Evolutionary conservation across 2,797 vertebrate genomes (phyloP).

Genomic region (Gouania willdenowi): DNA sequence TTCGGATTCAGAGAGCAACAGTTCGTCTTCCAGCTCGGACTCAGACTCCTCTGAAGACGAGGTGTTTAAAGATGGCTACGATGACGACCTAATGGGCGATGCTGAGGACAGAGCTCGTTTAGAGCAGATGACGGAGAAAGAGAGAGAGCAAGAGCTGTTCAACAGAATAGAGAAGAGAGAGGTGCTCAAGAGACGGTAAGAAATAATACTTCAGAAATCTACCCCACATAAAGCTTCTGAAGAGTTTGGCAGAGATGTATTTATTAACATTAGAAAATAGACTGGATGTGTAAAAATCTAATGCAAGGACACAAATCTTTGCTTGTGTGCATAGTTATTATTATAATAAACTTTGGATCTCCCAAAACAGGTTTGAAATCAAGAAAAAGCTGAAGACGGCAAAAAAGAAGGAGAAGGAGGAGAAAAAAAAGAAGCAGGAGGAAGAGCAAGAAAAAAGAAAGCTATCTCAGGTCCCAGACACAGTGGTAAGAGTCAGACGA

Average conservation of each 20-base stretch:
- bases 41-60: constrained; percentile 96
- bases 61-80: constrained; percentile 94
- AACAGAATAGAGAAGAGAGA: constrained; percentile 98
- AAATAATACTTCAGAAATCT: no score
- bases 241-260: no score
- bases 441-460: constrained; percentile 98
- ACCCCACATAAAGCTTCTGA: no score
- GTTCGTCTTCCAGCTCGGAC: constrained; percentile 94
- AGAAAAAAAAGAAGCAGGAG: constrained; percentile 98
- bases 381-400: constrained; percentile 98
- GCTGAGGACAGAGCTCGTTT: constrained; percentile 93
- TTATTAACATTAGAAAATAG: no score
- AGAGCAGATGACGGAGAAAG: constrained; percentile 99
- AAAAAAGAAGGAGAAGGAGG: constrained; percentile 98
- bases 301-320: no score
- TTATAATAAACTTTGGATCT: no score
- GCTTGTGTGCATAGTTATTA: no score
- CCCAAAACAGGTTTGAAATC: constrained; percentile 88
- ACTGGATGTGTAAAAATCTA: no score
- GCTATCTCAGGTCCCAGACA: constrained; percentile 91
- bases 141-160: constrained; percentile 95
- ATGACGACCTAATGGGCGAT: constrained; percentile 97
- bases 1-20: constrained; percentile 96
- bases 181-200: constrained; percentile 94
- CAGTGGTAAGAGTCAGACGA: constrained; percentile 73